Conservation (phyloP, 2,113 vertebrate species). For the Dasyurus viverrinus region DNA sequence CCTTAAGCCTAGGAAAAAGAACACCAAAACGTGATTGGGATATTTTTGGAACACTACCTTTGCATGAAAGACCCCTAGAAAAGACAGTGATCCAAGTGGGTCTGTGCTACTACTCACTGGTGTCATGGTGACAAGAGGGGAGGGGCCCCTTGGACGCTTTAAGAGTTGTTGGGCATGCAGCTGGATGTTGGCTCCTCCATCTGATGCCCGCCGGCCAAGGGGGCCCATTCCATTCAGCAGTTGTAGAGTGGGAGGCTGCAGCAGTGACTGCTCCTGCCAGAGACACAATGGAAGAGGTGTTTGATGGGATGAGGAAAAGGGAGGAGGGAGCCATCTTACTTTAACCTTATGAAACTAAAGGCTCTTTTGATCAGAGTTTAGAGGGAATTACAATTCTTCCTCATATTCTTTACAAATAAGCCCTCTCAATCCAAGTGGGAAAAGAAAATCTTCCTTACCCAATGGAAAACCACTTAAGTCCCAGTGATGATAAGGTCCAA, state of each 20-base stretch:
- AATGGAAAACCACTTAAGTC: background rate
- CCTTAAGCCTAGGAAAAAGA: background rate
- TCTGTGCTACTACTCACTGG: constrained; percentile 86
- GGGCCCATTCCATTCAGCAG: constrained; percentile 98
- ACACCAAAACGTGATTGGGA: background rate
- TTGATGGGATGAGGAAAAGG: background rate
- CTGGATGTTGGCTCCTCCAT: constrained; percentile 98
- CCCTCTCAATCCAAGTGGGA: background rate
- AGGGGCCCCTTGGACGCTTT: constrained; percentile 96
- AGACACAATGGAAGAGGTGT: background rate
- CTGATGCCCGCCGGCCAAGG: constrained; percentile 95
- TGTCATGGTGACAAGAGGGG: constrained; percentile 94
- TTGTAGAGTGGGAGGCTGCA: constrained; percentile 97
- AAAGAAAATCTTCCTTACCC: background rate
- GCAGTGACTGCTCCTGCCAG: constrained; percentile 95
- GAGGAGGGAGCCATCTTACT: background rate
- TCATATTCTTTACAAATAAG: background rate
- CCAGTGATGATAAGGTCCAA: background rate
- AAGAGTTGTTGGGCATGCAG: constrained; percentile 96
- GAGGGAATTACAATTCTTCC: background rate
- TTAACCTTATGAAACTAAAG: background rate
- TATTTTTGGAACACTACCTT: background rate
- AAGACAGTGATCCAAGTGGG: background rate
- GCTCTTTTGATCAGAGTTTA: background rate
- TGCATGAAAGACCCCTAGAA: constrained; percentile 21